These are phyloP conservation scores for Porites australiensis DNA, from an alignment of 64 coral and sea anemone species.

Conservation along the genomic window DNA sequence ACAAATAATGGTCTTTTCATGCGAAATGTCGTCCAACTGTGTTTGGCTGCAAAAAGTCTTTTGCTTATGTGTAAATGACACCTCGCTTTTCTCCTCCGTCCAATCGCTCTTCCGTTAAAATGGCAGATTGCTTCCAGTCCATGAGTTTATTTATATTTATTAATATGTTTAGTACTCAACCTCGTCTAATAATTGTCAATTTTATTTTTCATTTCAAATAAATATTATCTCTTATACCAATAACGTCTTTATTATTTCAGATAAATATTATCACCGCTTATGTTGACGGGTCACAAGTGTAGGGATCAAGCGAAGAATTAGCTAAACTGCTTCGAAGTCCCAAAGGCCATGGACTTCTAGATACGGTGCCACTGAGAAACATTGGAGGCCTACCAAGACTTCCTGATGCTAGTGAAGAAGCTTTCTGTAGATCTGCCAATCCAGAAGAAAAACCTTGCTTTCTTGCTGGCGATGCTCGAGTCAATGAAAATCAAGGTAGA, in stretches of 20 bases:
- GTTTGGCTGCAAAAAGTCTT: no score
- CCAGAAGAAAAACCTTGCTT: background rate
- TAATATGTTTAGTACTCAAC: no score
- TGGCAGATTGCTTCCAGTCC: no score
- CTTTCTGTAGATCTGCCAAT: background rate
- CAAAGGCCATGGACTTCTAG: background rate
- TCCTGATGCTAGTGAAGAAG: background rate
- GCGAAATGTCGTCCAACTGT: no score
- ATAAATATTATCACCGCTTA: background rate
- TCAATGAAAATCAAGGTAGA: slow-evolving; percentile 41
- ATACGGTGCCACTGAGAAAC: background rate
- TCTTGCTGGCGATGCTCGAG: background rate
- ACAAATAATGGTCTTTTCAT: no score
- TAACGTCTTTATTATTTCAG: background rate
- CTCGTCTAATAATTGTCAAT: no score
- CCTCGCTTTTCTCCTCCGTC: no score
- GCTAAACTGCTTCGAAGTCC: background rate
- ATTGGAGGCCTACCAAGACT: background rate
- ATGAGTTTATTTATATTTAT: no score
- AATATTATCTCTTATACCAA: no score
- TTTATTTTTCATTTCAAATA: no score
- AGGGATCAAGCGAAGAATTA: background rate
- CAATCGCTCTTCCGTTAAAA: no score
- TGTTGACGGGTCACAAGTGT: slow-evolving; percentile 6
- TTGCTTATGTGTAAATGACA: no score